Base-by-base conservation (phyloP, 2,113 vertebrate species). In the Salvelinus alpinus region DNA sequence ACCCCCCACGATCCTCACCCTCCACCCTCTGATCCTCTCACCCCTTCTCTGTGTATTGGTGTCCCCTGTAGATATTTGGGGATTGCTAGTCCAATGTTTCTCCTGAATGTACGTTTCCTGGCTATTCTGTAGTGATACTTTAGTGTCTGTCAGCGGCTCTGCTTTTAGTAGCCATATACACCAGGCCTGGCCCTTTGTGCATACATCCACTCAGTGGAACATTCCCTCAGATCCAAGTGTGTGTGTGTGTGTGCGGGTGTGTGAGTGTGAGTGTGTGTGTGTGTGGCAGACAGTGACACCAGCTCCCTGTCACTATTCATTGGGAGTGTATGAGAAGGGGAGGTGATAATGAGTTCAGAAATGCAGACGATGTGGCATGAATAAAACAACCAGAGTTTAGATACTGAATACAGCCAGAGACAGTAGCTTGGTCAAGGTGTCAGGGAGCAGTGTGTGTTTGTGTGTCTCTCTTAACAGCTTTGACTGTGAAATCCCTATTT, bases 291-390 rank as follows among this genome's bases (percentile, higher is more conserved):
- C 59, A 59, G 29, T 48, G 34, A 59, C 67, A 74, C 73, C 73
- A 64, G 68, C 67, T 27, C 71, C 60, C 44, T 71, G 72, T 62
- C 67, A 65, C 71, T 78, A 65, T 51, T 47, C 67, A 74, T 74
- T 64, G 70, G 47, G 22, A n/a, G 24, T 44, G 51, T 62, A 20
- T 34, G 47, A 54, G 9, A 31, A 71, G 68, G 24, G 59, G 2
- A 54, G 69, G 51, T 29, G 47, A 8, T 78, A 71, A 74, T 59
- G 54, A 69, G 75, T 72, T 77, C 34, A n/a, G 47, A 65, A 20
- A 38, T 44, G 22, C 22, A 27, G 20, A 72, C 64, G 34, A 51
- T 24, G 48, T 24, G 57, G 34, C 65, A 69, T 73, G 51, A 67
- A 73, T 78, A 64, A 77, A 71, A 54, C 65, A 73, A 34, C 47